Evolutionary conservation across 2,113 vertebrate species (phyloP), one percentile per base, ranked within the genome.

Genomic region (Cochlearius cochlearius): DNA sequence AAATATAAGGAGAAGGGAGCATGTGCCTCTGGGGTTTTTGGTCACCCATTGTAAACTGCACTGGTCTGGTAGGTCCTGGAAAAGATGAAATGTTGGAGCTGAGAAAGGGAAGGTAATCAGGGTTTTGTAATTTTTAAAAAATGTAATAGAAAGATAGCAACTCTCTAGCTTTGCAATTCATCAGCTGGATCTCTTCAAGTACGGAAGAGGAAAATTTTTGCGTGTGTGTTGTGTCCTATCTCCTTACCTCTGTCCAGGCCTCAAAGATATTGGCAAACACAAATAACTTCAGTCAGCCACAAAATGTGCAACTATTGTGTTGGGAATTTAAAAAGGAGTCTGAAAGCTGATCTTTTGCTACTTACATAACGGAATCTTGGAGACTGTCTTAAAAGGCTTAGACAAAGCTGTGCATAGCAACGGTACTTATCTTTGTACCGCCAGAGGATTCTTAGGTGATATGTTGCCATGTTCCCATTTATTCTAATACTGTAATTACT

Each of bases 401-500:
- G 39, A 68, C 63, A 86, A 80, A 68, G 38, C 32, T 79, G 4
- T 83, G 25, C 66, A 39, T 36, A 72, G 30, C 89, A 86, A 80
- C 45, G 87, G 56, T 68, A 60, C 67, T 84, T 94, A 67, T 72
- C 59, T 85, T 92, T 84, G 27, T 58, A 77, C 87, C 94, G 53
- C 39, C n/a, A 93, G 56, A 80, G 63, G 29, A 95, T 93, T 80
- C 77, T 69, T 88, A 90, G 72, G 45, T 95, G 82, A 78, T 39
- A 27, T 62, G 30, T 45, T 83, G 15, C 60, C 47, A 41, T 72
- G 76, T 87, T 91, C 30, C 45, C 52, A 43, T 94, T 95, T 95
- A 96, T 94, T 96, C 66, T 90, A 83, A 73, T 73, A 87, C 73
- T 87, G 55, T 95, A 97, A 96, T 98, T 97, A 90, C 85, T 77